Conservation (phyloP, 1,140 invertebrate species). For the Drosophila kurseongensis region DNA sequence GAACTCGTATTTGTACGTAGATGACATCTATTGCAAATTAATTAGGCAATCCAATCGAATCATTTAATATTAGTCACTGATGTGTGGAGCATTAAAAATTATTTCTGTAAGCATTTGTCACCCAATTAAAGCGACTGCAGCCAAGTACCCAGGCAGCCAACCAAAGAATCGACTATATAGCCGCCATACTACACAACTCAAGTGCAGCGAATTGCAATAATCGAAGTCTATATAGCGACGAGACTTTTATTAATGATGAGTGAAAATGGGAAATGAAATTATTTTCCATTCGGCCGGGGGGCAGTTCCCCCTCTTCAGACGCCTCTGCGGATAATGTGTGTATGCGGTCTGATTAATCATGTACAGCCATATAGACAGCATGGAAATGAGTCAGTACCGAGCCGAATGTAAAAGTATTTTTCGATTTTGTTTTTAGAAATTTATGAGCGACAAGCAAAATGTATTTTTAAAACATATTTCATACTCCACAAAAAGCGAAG, state of each 20-base stretch:
- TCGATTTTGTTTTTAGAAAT: slow-evolving; percentile 62
- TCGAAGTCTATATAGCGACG: slow-evolving; percentile 66
- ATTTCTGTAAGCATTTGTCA: slow-evolving; percentile 80
- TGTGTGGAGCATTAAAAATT: slow-evolving; percentile 73
- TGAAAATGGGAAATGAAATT: slow-evolving; percentile 74
- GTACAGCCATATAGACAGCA: slow-evolving; percentile 41
- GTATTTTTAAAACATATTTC: slow-evolving; percentile 73
- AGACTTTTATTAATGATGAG: slow-evolving; percentile 82
- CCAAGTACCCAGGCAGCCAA: slow-evolving; percentile 35
- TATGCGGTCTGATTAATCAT: slow-evolving; percentile 52
- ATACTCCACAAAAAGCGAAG: slow-evolving; percentile 61
- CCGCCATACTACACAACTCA: slow-evolving; percentile 38
- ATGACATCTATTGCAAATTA: slow-evolving; percentile 66
- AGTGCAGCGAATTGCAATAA: slow-evolving; percentile 67
- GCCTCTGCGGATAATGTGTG: slow-evolving; percentile 24
- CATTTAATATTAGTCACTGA: slow-evolving; percentile 80
- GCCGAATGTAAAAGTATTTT: slow-evolving; percentile 59
- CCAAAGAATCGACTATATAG: slow-evolving; percentile 26
- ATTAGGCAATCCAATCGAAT: slow-evolving; percentile 81
- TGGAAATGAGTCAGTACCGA: slow-evolving; percentile 53
- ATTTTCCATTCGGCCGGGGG: slow-evolving; percentile 17
- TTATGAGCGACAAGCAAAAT: slow-evolving; percentile 71
- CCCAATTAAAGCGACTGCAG: slow-evolving; percentile 78
- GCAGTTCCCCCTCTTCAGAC: not conserved
- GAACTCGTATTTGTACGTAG: slow-evolving; percentile 25